phyloP scores from a whole-genome alignment of 2,113 vertebrate species.

The Cryptomyrus ogoouensis region DNA sequence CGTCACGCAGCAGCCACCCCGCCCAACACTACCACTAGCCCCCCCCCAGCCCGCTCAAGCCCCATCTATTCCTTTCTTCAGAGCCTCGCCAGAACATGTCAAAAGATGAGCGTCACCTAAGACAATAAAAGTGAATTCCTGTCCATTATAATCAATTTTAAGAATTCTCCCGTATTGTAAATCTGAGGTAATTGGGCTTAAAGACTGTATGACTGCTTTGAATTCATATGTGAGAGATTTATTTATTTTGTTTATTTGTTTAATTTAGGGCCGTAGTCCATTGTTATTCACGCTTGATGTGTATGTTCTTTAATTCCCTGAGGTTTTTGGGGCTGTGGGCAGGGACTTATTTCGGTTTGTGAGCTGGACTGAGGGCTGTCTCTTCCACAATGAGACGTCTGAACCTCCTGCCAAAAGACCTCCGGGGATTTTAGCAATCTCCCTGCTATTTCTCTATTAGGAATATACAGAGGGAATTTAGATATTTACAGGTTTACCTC shows the following conservation, averaged over 20 bases:
- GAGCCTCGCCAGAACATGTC: neutral
- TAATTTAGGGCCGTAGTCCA: neutral
- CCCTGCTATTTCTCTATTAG: neutral
- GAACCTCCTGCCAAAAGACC: neutral
- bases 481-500: neutral
- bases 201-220: neutral
- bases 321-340: too few species aligned
- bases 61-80: constrained; percentile 12
- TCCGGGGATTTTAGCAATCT: neutral
- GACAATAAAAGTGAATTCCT: neutral
- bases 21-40: neutral
- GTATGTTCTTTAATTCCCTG: neutral
- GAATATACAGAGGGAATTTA: neutral
- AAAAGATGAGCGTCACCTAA: neutral
- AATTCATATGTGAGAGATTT: neutral
- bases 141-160: neutral
- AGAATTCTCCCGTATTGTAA: neutral
- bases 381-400: neutral
- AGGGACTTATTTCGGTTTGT: neutral
- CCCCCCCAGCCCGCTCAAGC: constrained; percentile 14
- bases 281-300: neutral
- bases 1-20: constrained; percentile 30
- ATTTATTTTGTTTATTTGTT: neutral
- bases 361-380: neutral
- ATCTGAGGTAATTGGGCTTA: neutral